A percentile compares a stretch with the other conserved stretches of the same genome.
Evolutionary conservation across 2,113 vertebrate genomes (phyloP).

Genomic region (Neogobius melanostomus): DNA sequence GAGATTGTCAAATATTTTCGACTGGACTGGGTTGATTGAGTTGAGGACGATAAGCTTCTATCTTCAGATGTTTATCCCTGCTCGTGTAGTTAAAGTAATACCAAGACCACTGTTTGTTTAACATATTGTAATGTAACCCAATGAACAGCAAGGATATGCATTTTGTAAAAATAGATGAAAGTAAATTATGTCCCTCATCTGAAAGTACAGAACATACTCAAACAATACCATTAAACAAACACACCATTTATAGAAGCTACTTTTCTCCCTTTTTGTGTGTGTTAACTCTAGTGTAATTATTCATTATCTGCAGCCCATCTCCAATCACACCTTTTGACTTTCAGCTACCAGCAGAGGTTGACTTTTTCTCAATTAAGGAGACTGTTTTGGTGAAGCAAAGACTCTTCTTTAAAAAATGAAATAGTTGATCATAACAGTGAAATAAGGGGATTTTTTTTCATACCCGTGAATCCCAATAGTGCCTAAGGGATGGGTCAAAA

Average conservation of each 20-base stretch:
- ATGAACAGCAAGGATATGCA: too few relatives aligned
- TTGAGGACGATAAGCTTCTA: too few relatives aligned
- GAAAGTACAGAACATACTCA: slow-evolving; percentile 32
- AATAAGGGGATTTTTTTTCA: too few relatives aligned
- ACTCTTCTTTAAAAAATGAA: not conserved
- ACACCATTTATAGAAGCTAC: not conserved
- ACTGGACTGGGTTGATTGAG: too few relatives aligned
- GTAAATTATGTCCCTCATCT: too few relatives aligned
- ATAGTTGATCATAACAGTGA: too few relatives aligned
- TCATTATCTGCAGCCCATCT: slow-evolving; percentile 70
- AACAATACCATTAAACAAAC: slow-evolving; percentile 1
- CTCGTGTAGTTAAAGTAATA: too few relatives aligned
- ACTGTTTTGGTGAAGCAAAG: slow-evolving; percentile 47
- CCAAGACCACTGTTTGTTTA: too few relatives aligned
- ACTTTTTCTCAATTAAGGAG: slow-evolving; percentile 67
- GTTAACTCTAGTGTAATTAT: slow-evolving; percentile 61
- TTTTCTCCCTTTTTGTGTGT: not conserved
- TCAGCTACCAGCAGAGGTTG: slow-evolving; percentile 58
- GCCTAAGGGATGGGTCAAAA: slow-evolving; percentile 8
- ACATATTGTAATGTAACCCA: too few relatives aligned
- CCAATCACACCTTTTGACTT: slow-evolving; percentile 71
- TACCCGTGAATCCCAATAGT: not conserved
- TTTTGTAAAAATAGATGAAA: not conserved
- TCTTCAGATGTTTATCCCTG: too few relatives aligned
- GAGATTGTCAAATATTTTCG: too few relatives aligned